A percentile compares a stretch with the other conserved stretches of the same genome.
Conservation (phyloP, 2,888 invertebrate genomes). For the Diplolepis rosae region DNA sequence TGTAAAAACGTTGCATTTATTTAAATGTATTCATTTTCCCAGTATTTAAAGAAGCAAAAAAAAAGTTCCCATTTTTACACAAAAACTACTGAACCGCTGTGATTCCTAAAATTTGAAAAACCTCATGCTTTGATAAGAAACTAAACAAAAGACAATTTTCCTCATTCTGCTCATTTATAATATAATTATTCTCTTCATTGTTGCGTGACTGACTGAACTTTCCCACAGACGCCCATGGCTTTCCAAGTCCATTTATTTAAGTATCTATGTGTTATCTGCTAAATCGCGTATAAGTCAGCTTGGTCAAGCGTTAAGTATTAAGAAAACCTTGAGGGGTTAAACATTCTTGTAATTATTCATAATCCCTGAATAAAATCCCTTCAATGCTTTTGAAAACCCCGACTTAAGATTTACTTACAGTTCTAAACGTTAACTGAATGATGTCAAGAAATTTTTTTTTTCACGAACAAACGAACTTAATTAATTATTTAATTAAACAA, state of each 20-base stretch:
- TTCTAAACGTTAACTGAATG: too few relatives aligned
- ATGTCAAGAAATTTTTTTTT: too few relatives aligned
- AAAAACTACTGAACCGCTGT: too few relatives aligned
- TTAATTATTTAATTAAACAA: too few relatives aligned
- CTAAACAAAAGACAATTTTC: not conserved
- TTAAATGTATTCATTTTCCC: too few relatives aligned
- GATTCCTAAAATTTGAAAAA: too few relatives aligned
- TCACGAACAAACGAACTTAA: too few relatives aligned
- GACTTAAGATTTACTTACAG: too few relatives aligned
- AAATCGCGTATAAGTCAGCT: conserved; percentile 43
- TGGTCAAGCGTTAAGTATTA: conserved; percentile 41
- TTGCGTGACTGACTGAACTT: conserved; percentile 43
- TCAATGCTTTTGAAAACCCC: not conserved
- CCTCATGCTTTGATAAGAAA: not conserved
- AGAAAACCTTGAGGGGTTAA: not conserved
- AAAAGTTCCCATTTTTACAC: too few relatives aligned
- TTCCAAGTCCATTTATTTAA: conserved; percentile 45
- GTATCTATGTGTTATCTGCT: conserved; percentile 25
- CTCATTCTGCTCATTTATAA: conserved; percentile 17
- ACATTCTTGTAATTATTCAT: not conserved
- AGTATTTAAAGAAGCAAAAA: too few relatives aligned
- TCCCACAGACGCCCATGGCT: conserved; percentile 45
- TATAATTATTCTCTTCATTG: conserved; percentile 37
- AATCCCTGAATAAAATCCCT: not conserved
- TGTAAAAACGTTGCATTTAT: too few relatives aligned